These are phyloP conservation scores for Mirounga angustirostris DNA, from an alignment of 2,113 vertebrate genomes.

Conservation along the genomic window DNA sequence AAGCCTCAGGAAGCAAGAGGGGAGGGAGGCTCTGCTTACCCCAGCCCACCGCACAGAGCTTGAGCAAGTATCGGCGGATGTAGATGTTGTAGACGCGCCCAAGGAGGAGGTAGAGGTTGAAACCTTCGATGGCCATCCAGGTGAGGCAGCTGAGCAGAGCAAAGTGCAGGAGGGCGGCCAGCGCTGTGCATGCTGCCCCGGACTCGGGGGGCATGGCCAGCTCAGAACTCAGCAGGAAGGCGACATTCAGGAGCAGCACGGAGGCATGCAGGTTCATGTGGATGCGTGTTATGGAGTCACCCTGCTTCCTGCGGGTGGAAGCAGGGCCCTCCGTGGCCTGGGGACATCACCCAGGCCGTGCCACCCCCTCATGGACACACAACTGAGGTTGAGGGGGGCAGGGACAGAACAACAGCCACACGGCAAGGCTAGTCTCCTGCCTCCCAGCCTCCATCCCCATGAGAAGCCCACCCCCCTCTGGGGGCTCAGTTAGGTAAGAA, in stretches of 20 bases:
- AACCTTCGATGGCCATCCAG: slow-evolving; percentile 87
- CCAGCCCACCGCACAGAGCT: slow-evolving; percentile 83
- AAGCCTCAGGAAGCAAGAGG: not conserved
- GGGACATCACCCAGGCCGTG: not conserved
- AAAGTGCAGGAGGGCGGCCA: slow-evolving; percentile 78
- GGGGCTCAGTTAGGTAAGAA: not conserved
- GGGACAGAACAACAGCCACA: not conserved
- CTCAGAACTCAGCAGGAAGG: slow-evolving; percentile 76
- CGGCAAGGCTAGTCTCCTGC: not conserved
- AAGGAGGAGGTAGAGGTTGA: slow-evolving; percentile 85
- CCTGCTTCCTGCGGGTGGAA: slow-evolving; percentile 69
- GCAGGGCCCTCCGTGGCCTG: not conserved
- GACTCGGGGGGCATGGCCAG: rapidly evolving
- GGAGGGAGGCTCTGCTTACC: slow-evolving; percentile 66
- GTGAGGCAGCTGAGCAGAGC: slow-evolving; percentile 80
- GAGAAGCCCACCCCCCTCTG: not conserved
- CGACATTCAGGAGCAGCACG: slow-evolving; percentile 76
- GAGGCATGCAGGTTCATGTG: slow-evolving; percentile 79
- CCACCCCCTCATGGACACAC: not conserved
- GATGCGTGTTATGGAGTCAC: slow-evolving; percentile 63
- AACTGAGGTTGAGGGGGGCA: not conserved
- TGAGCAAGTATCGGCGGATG: slow-evolving; percentile 76
- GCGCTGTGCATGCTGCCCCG: rapidly evolving
- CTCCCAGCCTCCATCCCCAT: not conserved
- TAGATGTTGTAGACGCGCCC: slow-evolving; percentile 83